Percentiles rank a stretch among this genome's conserved stretches.
Evolutionary conservation across 53 echinoderm and acorn worm species (phyloP).

Genomic region (Hippasteria phrygiana): DNA sequence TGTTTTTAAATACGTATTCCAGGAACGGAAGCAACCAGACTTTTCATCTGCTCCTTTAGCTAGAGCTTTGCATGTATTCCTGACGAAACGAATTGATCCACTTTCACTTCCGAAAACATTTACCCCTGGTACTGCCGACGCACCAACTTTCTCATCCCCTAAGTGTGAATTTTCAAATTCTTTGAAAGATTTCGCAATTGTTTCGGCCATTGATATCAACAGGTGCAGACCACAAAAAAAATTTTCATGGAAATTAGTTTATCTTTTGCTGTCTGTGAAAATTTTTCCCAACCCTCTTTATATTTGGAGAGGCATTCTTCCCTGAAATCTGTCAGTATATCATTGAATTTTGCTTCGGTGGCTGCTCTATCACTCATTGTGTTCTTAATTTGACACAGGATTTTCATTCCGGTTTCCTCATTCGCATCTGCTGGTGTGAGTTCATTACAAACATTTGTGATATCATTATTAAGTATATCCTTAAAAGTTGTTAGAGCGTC

Average conservation of each 20-base stretch:
- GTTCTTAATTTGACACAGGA: conserved; percentile 29
- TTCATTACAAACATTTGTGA: not conserved
- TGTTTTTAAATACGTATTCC: not conserved
- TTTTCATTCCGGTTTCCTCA: not conserved
- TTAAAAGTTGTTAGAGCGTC: conserved; percentile 22
- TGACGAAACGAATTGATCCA: conserved; percentile 1
- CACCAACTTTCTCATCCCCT: not conserved
- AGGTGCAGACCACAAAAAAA: conserved; percentile 35
- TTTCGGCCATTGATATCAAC: conserved; percentile 13
- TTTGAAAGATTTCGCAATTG: not conserved
- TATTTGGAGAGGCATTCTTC: conserved; percentile 39
- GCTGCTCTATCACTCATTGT: conserved; percentile 46
- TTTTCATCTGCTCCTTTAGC: conserved; percentile 28
- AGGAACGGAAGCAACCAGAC: not conserved
- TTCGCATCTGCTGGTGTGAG: not conserved
- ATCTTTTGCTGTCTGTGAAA: not conserved
- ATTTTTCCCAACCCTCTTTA: not conserved
- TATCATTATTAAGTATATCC: not conserved
- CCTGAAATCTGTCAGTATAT: conserved; percentile 8
- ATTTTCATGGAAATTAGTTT: not conserved
- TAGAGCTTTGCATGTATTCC: conserved; percentile 20
- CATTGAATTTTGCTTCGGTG: conserved; percentile 22
- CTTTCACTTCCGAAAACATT: not conserved
- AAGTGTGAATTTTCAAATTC: not conserved
- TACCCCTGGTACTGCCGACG: not conserved